phyloP scores from a whole-genome alignment of 2,888 invertebrate genomes.

The Torymus aiolomorphi region DNA sequence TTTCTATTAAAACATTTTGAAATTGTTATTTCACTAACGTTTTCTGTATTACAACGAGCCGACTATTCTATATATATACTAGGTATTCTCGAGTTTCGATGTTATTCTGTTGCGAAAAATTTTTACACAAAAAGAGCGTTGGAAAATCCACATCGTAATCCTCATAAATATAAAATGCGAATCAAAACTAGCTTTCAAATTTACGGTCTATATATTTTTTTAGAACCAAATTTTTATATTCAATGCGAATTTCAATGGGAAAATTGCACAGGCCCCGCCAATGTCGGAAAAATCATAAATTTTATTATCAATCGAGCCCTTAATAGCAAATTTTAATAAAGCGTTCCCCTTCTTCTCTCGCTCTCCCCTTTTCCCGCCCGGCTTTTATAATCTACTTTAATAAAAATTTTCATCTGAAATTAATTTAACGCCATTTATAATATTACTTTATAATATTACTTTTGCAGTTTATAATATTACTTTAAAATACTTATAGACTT shows the following conservation, averaged over 20 bases:
- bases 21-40: too few species aligned
- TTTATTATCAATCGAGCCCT: neutral
- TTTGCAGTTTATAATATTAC: too few species aligned
- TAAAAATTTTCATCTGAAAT: too few species aligned
- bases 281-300: conserved; percentile 24
- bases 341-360: neutral
- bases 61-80: too few species aligned
- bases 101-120: conserved; percentile 1
- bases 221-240: conserved; percentile 21
- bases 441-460: too few species aligned
- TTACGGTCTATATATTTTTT: conserved; percentile 26
- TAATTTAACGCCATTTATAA: too few species aligned
- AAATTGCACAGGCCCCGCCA: neutral
- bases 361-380: neutral
- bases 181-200: neutral
- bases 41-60: too few species aligned
- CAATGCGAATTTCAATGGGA: conserved; percentile 9
- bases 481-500: too few species aligned
- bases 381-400: neutral
- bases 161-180: conserved; percentile 13
- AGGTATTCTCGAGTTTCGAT: too few species aligned
- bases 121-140: conserved; percentile 11
- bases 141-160: neutral
- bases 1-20: too few species aligned
- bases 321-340: conserved; percentile 22